phyloP scores from a whole-genome alignment of 2,888 invertebrate genomes.

The Lomographa bimaculata region DNA sequence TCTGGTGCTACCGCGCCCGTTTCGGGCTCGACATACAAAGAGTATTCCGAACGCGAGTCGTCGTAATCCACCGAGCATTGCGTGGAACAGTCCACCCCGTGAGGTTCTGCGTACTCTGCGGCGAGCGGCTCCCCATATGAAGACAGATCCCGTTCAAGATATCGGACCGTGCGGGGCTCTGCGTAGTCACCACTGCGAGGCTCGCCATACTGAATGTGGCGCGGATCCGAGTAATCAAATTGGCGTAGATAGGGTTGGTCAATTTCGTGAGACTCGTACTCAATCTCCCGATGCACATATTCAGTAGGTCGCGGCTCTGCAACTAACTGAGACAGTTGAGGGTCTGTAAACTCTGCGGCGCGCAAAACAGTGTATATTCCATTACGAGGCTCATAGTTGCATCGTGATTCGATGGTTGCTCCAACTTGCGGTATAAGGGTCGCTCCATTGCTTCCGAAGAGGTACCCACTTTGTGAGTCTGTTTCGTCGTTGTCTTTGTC shows the following conservation, averaged over 20 bases:
- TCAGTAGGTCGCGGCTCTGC: background rate
- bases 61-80: slow-evolving; percentile 2
- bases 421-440: background rate
- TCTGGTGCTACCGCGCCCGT: slow-evolving; percentile 1
- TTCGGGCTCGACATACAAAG: too few species aligned
- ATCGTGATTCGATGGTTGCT: background rate
- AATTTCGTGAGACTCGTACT: too few species aligned
- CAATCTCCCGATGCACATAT: too few species aligned
- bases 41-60: slow-evolving; percentile 3
- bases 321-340: background rate
- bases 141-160: slow-evolving; percentile 10
- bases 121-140: slow-evolving; percentile 3
- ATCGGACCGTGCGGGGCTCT: slow-evolving; percentile 17
- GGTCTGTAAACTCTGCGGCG: slow-evolving; percentile 11
- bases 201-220: slow-evolving; percentile 1
- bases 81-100: background rate
- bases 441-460: too few species aligned
- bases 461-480: background rate
- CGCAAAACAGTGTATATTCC: slow-evolving; percentile 15
- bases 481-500: slow-evolving; percentile 1
- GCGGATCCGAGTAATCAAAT: slow-evolving; percentile 7
- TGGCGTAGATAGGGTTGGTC: background rate
- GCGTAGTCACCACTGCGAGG: slow-evolving; percentile 14
- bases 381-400: slow-evolving; percentile 6
- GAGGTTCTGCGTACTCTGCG: slow-evolving; percentile 11